phyloP scores from a whole-genome alignment of 2,888 invertebrate genomes.

The Microplitis manilae region DNA sequence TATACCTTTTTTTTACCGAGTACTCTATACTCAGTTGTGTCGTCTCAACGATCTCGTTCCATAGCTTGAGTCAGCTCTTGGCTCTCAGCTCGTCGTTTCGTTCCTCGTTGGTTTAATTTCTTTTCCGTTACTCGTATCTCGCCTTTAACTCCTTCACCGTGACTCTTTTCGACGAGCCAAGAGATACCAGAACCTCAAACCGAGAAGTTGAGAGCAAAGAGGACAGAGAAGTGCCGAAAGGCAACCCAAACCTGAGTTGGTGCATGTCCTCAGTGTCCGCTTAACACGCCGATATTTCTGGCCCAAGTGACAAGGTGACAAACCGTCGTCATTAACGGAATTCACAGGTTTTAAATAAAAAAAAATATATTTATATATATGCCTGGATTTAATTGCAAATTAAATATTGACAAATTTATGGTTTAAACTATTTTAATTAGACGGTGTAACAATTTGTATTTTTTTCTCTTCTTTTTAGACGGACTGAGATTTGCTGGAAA shows the following conservation, averaged over 20 bases:
- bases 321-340: constrained; percentile 59
- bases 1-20: background rate
- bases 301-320: constrained; percentile 62
- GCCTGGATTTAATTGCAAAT: constrained; percentile 39
- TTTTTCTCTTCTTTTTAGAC: background rate
- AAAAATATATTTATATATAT: constrained; percentile 55
- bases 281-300: constrained; percentile 29
- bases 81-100: too few relatives aligned
- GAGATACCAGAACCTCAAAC: background rate
- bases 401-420: constrained; percentile 68
- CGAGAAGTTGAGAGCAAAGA: constrained; percentile 20
- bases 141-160: constrained; percentile 11
- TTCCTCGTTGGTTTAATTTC: background rate
- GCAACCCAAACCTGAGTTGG: constrained; percentile 14
- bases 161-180: background rate
- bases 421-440: constrained; percentile 70
- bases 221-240: constrained; percentile 32
- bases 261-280: constrained; percentile 35
- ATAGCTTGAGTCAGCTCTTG: too few relatives aligned
- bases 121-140: constrained; percentile 14
- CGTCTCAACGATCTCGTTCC: constrained; percentile 27
- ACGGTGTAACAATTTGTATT: constrained; percentile 61
- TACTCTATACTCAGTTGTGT: background rate
- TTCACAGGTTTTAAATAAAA: constrained; percentile 62
- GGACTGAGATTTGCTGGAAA: background rate